Evolutionary conservation across 1,140 invertebrate genomes (phyloP).

Genomic region (Heterodera schachtii): DNA sequence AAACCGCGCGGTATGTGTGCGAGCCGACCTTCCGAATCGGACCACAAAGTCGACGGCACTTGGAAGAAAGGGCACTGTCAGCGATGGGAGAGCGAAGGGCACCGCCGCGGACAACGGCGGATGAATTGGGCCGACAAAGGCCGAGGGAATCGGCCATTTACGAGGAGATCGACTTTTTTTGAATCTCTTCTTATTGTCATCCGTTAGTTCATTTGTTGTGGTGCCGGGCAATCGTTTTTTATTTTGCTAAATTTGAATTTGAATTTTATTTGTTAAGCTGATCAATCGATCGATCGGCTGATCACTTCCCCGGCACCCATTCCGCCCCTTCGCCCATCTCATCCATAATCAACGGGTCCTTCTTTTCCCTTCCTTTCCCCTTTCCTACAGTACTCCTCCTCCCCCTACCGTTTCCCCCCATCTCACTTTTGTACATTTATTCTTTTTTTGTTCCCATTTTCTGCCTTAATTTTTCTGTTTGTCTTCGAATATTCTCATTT

Average conservation of each 20-base stretch:
- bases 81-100: not conserved
- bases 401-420: not conserved
- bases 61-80: not conserved
- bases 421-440: not conserved
- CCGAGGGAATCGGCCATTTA: not conserved
- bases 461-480: not conserved
- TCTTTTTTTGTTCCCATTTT: not conserved
- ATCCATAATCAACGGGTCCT: constrained; percentile 4
- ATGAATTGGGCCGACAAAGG: not conserved
- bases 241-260: too few species aligned
- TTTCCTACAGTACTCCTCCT: not conserved
- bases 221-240: not conserved
- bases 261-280: too few species aligned
- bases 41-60: not conserved
- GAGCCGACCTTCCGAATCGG: not conserved
- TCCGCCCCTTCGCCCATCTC: not conserved
- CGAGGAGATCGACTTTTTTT: not conserved
- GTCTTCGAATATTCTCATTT: not conserved
- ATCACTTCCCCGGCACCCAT: not conserved
- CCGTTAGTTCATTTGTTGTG: not conserved
- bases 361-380: not conserved
- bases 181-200: not conserved
- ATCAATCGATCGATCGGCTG: too few species aligned
- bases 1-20: not conserved
- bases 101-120: not conserved